Base-by-base conservation (phyloP, 2,113 vertebrate species). In the Chaenogobius annularis region DNA sequence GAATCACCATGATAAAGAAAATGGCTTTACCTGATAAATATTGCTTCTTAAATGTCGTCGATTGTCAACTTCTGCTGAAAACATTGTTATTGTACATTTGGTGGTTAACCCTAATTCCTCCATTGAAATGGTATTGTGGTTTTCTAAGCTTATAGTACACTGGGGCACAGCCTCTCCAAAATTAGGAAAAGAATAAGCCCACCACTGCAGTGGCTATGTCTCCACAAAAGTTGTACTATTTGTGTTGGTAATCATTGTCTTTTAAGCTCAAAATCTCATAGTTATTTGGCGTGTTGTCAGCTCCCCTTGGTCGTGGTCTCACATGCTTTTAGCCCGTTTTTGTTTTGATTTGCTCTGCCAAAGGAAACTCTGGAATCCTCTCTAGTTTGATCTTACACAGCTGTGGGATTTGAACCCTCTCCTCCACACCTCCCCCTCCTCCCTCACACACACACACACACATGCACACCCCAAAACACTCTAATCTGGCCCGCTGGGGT, bases 331-430 rank as follows among this genome's bases (percentile, higher is more conserved):
- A 43, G 48, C 66, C 22, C 10, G 43, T 66, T 80, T 80, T 83
- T 87, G 87, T 89, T 89, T 90, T 79, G 79, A 75, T 83, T 76
- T 10, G 10, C 14, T 62, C 74, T 80, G 87, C 72, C 89, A 90
- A 86, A 84, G 71, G 73, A 87, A 86, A 86, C 78, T 81, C 75
- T 88, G 83, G 77, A 87, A 76, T 75, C 73, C 61, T 83, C 76
- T 83, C 63, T 61, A 70, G 83, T 83, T 83, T 85, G 75, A 79
- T 79, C 71, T 79, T 69, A 66, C 81, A 78, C 82, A 81, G 83
- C 81, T 88, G 76, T 86, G 77, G 73, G 77, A 85, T 77, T 83
- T 63, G 23, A 70, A 63, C 65, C 74, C 68, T 54, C 48, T 68
- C 62, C 43, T 48, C 55, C 35, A 43, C 55, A 31, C 63, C 48